Percentiles rank a stretch among this genome's conserved stretches.
Conservation (phyloP, 2,113 vertebrate species). For the Anthoscopus minutus region DNA sequence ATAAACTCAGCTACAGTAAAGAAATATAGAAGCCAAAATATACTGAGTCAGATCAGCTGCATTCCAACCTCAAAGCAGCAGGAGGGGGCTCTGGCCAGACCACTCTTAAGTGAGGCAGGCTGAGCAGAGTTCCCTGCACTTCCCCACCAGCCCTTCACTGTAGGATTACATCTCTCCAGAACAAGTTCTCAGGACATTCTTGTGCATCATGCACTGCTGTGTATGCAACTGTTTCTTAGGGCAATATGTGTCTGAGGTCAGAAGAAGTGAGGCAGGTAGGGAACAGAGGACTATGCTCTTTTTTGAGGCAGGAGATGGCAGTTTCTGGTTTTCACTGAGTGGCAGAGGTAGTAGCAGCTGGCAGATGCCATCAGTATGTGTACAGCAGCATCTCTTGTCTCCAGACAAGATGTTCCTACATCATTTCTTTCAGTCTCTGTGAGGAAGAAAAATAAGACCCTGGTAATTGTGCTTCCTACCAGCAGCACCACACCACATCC, state of each 20-base stretch:
- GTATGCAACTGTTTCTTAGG: neutral
- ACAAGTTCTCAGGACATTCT: neutral
- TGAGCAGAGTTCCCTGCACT: accelerated
- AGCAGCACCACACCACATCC: neutral
- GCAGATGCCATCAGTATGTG: neutral
- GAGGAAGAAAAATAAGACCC: neutral
- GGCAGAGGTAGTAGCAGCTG: neutral
- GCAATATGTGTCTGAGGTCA: neutral
- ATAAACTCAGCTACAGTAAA: neutral
- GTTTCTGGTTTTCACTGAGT: neutral
- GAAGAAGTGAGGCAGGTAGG: neutral
- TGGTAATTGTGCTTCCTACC: neutral
- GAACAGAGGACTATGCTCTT: neutral
- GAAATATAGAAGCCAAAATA: neutral
- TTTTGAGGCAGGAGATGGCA: neutral
- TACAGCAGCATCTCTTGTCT: neutral
- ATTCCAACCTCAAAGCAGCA: neutral
- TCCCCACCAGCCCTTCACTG: neutral
- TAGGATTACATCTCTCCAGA: neutral
- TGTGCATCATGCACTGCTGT: accelerated
- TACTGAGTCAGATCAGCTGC: neutral
- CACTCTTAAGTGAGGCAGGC: neutral
- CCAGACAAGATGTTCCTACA: neutral
- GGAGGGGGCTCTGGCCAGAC: neutral
- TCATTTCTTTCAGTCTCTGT: neutral